A percentile compares a stretch with the other conserved stretches of the same genome.
These are phyloP conservation scores for Gastrophryne carolinensis DNA, from an alignment of 2,797 vertebrate genomes.

Conservation along the genomic window DNA sequence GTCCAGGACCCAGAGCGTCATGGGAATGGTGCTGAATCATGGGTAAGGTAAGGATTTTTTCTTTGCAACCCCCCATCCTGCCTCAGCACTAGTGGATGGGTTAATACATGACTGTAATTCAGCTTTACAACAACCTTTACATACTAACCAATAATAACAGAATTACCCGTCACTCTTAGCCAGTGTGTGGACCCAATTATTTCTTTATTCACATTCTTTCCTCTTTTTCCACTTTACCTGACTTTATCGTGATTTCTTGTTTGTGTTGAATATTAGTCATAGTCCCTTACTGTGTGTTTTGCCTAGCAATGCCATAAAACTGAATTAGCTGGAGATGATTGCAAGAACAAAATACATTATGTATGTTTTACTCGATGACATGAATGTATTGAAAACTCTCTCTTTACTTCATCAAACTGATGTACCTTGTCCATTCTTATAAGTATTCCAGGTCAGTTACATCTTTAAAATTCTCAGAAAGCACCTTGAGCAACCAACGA, in stretches of 20 bases:
- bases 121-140: no score
- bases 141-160: no score
- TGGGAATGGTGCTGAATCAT: no score
- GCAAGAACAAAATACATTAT: neutral
- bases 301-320: neutral
- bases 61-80: no score
- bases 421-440: constrained; percentile 6
- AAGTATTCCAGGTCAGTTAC: neutral
- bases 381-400: constrained; percentile 30
- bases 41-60: no score
- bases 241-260: neutral
- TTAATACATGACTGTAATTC: no score
- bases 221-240: neutral
- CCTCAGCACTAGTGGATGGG: no score
- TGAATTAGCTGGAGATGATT: neutral
- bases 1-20: no score
- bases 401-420: constrained; percentile 28
- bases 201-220: neutral
- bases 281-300: neutral
- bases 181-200: no score
- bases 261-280: neutral
- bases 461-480: constrained; percentile 26
- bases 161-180: no score
- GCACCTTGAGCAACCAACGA: constrained; percentile 22
- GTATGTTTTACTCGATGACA: neutral